A percentile compares a stretch with the other conserved stretches of the same genome.
Conservation (phyloP, 37 sponge, comb jelly and placozoan genomes). For the Tethya wilhelma region DNA sequence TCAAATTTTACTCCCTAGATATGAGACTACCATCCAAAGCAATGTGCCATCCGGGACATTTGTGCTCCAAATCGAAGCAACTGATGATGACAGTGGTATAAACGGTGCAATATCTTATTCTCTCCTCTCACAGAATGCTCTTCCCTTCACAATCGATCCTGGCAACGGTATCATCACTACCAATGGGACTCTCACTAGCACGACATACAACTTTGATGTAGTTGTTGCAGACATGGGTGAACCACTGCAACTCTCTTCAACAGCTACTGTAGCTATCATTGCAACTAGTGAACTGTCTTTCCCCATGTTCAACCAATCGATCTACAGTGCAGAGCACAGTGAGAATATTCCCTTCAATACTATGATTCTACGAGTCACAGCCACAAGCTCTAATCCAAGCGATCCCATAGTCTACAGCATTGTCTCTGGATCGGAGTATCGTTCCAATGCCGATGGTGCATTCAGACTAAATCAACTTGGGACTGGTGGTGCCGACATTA, state of each 20-base stretch:
- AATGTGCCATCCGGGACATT: slow-evolving; percentile 3
- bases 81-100: slow-evolving; percentile 39
- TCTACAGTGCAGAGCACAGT: slow-evolving; percentile 40
- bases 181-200: background rate
- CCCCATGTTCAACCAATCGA: slow-evolving; percentile 45
- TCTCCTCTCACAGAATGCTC: background rate
- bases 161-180: slow-evolving; percentile 47
- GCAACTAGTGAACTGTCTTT: background rate
- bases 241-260: background rate
- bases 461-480: no score
- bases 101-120: slow-evolving; percentile 41
- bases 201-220: slow-evolving; percentile 19
- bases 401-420: slow-evolving; percentile 19
- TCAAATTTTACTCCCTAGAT: slow-evolving; percentile 11
- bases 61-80: slow-evolving; percentile 48
- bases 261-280: slow-evolving; percentile 26
- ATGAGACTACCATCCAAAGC: background rate
- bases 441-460: slow-evolving; percentile 39
- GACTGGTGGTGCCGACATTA: background rate
- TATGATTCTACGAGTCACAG: slow-evolving; percentile 22
- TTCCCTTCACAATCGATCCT: slow-evolving; percentile 36
- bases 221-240: slow-evolving; percentile 38
- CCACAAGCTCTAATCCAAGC: slow-evolving; percentile 2
- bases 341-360: slow-evolving; percentile 26
- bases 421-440: slow-evolving; percentile 32